Evolutionary conservation across 2,113 vertebrate genomes (phyloP), one percentile per base, ranked within the genome.

Genomic region (Hiodon alosoides): DNA sequence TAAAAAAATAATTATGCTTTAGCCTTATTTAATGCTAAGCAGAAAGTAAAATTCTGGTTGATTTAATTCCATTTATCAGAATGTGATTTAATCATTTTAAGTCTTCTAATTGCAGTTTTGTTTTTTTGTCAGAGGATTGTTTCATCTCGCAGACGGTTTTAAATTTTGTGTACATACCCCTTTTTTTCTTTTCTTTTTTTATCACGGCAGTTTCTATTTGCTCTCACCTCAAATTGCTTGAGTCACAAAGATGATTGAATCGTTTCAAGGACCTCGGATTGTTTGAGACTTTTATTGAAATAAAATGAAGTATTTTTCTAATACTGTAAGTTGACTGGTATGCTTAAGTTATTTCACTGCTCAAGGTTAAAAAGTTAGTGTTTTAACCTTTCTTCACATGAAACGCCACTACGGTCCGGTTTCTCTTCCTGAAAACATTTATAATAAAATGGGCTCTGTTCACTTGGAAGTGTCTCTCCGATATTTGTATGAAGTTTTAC

Each of bases 221-320:
- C 9, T 6, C 31, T 62, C 60, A 61, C 47, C 7, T 73, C 47
- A 73, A 62, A 73, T 53, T 13, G 16, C 5, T 64, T 51, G n/a
- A 10, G 48, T 62, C 60, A 62, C 60, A 5, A 52, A 8, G 10
- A 13, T 14, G 8, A 62, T 73, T 48, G 17, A 61, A 64, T 64
- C 64, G 58, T 72, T 61, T 72, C 61, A 16, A 51, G 46, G 14
- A 13, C 53, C 46, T 71, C 16, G 1, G 31, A 57, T 58, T 16
- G 6, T 31, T 57, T 69, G 51, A 69, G n/a, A 16, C 55, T 71
- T 59, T 71, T 59, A 48, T 48, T 71, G 46, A 71, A 71, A 71
- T 71, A 71, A 58, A 59, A 60, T 71, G 13, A 72, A 52, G 58
- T 73, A 62, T 51, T 64, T 62, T 73, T 73, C 71, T 64, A 73